phyloP scores from a whole-genome alignment of 2,113 vertebrate species.

The Amphiprion percula region DNA sequence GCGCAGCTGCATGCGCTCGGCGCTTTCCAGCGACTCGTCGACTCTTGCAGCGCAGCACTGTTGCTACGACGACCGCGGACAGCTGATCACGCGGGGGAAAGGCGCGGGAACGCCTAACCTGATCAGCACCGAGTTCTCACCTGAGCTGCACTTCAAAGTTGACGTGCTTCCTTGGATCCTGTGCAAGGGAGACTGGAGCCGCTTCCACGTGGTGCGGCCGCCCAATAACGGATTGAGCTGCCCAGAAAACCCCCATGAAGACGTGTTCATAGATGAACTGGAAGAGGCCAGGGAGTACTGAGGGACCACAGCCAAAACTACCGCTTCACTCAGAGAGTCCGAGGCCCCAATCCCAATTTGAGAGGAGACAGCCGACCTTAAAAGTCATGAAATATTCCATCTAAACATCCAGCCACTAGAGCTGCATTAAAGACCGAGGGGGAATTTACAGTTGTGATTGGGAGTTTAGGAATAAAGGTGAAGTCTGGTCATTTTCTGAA shows the following conservation, averaged over 20 bases:
- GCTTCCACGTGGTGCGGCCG: slow-evolving; percentile 88
- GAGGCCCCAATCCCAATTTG: slow-evolving; percentile 60
- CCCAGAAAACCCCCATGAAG: slow-evolving; percentile 88
- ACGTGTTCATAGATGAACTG: slow-evolving; percentile 92
- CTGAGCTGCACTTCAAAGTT: slow-evolving; percentile 94
- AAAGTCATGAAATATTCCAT: slow-evolving; percentile 40
- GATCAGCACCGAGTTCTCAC: slow-evolving; percentile 93
- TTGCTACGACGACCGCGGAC: slow-evolving; percentile 89
- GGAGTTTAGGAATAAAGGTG: slow-evolving; percentile 26
- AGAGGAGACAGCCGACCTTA: slow-evolving; percentile 45
- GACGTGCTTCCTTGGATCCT: slow-evolving; percentile 94
- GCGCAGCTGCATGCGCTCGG: slow-evolving; percentile 89
- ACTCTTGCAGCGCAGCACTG: slow-evolving; percentile 93
- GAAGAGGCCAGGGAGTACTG: slow-evolving; percentile 94
- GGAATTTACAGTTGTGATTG: slow-evolving; percentile 42
- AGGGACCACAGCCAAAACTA: slow-evolving; percentile 70
- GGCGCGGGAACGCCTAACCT: slow-evolving; percentile 91
- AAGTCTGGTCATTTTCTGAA: slow-evolving; percentile 47
- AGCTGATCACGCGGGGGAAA: slow-evolving; percentile 92
- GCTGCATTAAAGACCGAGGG: slow-evolving; percentile 26
- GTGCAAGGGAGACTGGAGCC: slow-evolving; percentile 96
- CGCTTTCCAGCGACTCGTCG: slow-evolving; percentile 87
- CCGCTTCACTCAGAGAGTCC: slow-evolving; percentile 56
- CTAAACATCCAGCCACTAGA: slow-evolving; percentile 31
- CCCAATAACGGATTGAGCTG: slow-evolving; percentile 91